Percentiles rank a stretch among this genome's conserved stretches.
Conservation (phyloP, 2,888 invertebrate genomes). For the Empis livida region DNA sequence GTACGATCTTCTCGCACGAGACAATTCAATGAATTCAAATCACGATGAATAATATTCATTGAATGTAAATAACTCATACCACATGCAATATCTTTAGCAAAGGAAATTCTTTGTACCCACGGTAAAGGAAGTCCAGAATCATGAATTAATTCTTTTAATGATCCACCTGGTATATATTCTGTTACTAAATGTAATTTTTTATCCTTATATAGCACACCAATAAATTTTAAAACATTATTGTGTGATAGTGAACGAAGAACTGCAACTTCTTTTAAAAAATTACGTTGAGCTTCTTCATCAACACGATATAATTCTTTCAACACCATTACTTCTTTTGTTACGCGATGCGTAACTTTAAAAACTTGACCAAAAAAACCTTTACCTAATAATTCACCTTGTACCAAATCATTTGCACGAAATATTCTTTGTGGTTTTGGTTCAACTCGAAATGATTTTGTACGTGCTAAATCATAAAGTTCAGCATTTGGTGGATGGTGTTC, state of each 20-base stretch:
- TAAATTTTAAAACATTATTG: constrained; percentile 79
- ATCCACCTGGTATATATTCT: constrained; percentile 86
- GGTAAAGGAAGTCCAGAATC: constrained; percentile 53
- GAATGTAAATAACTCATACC: constrained; percentile 92
- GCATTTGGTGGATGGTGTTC: constrained; percentile 39
- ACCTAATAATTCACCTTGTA: constrained; percentile 78
- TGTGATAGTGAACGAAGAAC: constrained; percentile 80
- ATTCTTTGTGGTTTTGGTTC: constrained; percentile 52
- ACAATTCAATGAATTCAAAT: constrained; percentile 92
- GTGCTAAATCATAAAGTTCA: constrained; percentile 54
- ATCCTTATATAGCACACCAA: constrained; percentile 88
- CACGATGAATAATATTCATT: constrained; percentile 88
- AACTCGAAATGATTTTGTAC: constrained; percentile 75
- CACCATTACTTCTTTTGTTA: constrained; percentile 89
- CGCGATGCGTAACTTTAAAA: constrained; percentile 79
- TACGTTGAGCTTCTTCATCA: constrained; percentile 87
- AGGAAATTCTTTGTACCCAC: constrained; percentile 70
- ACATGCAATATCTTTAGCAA: constrained; percentile 83
- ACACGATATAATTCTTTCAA: constrained; percentile 85
- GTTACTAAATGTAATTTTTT: constrained; percentile 83
- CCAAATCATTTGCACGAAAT: constrained; percentile 81
- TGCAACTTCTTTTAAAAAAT: constrained; percentile 91
- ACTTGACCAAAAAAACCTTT: constrained; percentile 93
- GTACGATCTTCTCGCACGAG: constrained; percentile 80
- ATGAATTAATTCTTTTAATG: constrained; percentile 72